A percentile compares a stretch with the other conserved stretches of the same genome.
Evolutionary conservation across 1,140 invertebrate genomes (phyloP).

Genomic region (Polypedilum vanderplanki): DNA sequence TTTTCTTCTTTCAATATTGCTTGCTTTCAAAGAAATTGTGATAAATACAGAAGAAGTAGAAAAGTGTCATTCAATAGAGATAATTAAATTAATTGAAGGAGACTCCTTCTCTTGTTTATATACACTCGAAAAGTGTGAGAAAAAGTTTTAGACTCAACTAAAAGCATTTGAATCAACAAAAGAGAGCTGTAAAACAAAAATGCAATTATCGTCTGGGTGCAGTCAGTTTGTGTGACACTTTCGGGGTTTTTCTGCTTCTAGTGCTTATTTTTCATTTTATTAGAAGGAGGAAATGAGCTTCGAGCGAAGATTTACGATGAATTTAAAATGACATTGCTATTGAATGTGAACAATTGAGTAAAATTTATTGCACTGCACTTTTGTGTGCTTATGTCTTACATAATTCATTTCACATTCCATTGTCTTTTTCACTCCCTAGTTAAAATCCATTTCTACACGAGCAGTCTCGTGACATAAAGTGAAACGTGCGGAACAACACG

Average conservation of each 20-base stretch:
- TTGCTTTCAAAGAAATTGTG: no score
- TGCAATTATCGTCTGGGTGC: background rate
- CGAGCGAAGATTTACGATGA: slow-evolving; percentile 7
- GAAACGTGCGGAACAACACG: slow-evolving; percentile 40
- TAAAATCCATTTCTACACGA: slow-evolving; percentile 33
- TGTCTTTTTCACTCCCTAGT: background rate
- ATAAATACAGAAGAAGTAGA: no score
- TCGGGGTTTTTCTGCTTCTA: background rate
- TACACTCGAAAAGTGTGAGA: no score
- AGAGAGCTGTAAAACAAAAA: background rate
- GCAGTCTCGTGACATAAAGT: slow-evolving; percentile 38
- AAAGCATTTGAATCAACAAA: no score
- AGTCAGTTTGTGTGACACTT: slow-evolving; percentile 10
- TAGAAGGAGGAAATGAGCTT: background rate
- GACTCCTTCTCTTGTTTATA: no score
- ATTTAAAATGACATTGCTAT: slow-evolving; percentile 25
- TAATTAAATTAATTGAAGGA: no score
- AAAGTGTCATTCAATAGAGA: no score
- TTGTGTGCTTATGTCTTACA: background rate
- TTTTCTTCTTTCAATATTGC: no score
- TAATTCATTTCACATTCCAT: slow-evolving; percentile 20
- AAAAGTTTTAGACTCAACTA: no score
- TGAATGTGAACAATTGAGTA: slow-evolving; percentile 26
- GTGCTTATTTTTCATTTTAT: no score
- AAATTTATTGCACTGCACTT: slow-evolving; percentile 26